These are phyloP conservation scores for Merluccius polli DNA, from an alignment of 2,797 vertebrate genomes.

Conservation along the genomic window DNA sequence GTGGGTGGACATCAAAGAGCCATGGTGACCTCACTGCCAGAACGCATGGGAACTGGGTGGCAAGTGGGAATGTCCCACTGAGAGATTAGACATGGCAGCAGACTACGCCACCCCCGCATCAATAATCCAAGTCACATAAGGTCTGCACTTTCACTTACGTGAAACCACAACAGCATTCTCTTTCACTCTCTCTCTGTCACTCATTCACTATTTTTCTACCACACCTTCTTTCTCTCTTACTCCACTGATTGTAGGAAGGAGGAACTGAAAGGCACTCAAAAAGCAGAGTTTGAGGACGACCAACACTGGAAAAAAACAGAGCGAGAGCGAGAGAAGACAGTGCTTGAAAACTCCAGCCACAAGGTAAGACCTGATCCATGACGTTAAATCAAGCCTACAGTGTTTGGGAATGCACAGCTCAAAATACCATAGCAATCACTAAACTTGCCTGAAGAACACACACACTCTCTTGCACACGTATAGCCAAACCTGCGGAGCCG, in stretches of 20 bases:
- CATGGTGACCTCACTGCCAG: conserved; percentile 28
- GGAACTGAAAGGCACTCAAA: conserved; percentile 15
- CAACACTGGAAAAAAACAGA: conserved; percentile 5
- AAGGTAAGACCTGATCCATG: background rate
- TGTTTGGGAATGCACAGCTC: background rate
- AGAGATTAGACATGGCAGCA: conserved; percentile 4
- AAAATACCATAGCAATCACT: background rate
- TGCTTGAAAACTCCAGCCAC: background rate
- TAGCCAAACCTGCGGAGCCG: too few relatives aligned
- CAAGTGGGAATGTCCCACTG: conserved; percentile 1
- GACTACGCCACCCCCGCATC: conserved; percentile 28
- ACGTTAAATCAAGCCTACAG: background rate
- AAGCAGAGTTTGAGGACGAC: background rate
- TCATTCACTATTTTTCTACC: background rate
- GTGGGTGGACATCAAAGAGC: conserved; percentile 8
- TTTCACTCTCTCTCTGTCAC: conserved; percentile 6
- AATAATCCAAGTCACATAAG: conserved; percentile 40
- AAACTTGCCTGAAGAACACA: background rate
- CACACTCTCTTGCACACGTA: background rate
- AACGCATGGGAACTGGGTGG: background rate
- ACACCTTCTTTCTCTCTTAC: background rate
- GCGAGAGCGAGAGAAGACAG: background rate
- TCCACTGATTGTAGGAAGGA: conserved; percentile 5
- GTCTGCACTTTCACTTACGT: conserved; percentile 18
- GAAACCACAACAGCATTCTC: background rate